These are phyloP conservation scores for Musca vetustissima DNA, from an alignment of 1,140 invertebrate species.

Conservation along the genomic window DNA sequence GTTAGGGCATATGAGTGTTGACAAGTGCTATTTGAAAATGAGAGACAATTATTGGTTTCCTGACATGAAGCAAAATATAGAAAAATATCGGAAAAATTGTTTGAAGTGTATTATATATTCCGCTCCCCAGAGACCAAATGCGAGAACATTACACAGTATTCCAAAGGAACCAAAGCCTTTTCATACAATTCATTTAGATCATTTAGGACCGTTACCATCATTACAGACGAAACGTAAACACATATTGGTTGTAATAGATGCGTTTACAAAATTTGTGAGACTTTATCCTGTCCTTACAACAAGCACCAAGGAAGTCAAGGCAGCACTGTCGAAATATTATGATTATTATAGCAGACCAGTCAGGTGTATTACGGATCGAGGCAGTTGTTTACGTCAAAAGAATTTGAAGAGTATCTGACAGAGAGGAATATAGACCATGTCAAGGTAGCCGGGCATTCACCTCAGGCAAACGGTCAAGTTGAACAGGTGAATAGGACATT, in stretches of 20 bases:
- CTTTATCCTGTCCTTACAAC: conserved; percentile 28
- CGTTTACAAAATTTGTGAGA: conserved; percentile 34
- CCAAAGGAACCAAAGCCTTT: conserved; percentile 44
- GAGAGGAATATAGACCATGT: conserved; percentile 16
- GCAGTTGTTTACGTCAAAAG: conserved; percentile 18
- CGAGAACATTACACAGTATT: conserved; percentile 38
- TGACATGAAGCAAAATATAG: conserved; percentile 31
- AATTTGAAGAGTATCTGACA: conserved; percentile 4
- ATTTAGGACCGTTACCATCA: conserved; percentile 41
- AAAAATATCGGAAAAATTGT: conserved; percentile 32
- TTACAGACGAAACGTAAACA: conserved; percentile 50
- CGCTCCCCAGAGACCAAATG: conserved; percentile 26
- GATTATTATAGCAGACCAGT: conserved; percentile 21
- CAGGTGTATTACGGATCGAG: conserved; percentile 13
- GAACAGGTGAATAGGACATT: conserved; percentile 8
- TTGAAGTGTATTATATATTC: conserved; percentile 37
- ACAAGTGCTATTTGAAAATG: not conserved
- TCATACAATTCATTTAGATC: conserved; percentile 40
- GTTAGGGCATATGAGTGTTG: not conserved
- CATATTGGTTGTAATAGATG: conserved; percentile 51
- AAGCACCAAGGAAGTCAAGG: conserved; percentile 36
- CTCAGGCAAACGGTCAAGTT: conserved; percentile 21
- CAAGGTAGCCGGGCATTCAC: not conserved
- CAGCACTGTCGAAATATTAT: conserved; percentile 31
- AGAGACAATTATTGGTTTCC: not conserved